Evolutionary conservation across 2,113 vertebrate species (phyloP), one percentile per base, ranked within the genome.

Genomic region (Crotalus viridis): DNA sequence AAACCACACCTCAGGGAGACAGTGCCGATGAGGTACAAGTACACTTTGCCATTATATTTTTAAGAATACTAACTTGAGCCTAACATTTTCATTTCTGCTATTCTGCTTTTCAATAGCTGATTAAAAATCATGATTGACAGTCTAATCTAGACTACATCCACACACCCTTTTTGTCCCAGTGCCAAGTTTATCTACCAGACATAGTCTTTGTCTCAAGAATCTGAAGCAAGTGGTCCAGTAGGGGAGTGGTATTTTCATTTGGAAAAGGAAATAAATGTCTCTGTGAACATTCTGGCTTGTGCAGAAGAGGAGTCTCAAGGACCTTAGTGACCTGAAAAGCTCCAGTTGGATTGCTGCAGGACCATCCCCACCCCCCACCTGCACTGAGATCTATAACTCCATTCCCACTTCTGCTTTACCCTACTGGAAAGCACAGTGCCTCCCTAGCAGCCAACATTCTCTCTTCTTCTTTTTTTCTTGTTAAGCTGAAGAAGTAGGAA

Each of bases 1-100:
- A 99, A 94, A 97, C 97, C 0, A 96, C 97, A 13, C 98, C 98
- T 46, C 99, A 99, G 94, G 99, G 99, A 87, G 99, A 99, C 95
- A 98, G 98, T 5, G 98, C 98, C 0, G 98, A 98, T 22, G 98
- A 99, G 98, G 99, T 99, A 96, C 10, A 97, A 61, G 8, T 10
- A 52, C 48, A 15, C 4, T 43, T 74, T 17, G 3, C 9, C 39
- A 43, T n/a, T 26, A 3, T 48, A n/a, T 12, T 26, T 56, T 48
- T 13, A 91, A 91, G 19, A 89, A 86, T 64, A 19, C 1, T n/a
- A 33, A 85, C 39, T 89, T 55, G 17, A 48, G 7, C 46, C 22
- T 61, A 54, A 33, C 3, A 2, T 28, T 52, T 93, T n/a, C 39
- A 6, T 90, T 90, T 69, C 7, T 26, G 43, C 28, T 26, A 19